These are phyloP conservation scores for Tetragonula carbonaria DNA, from an alignment of 2,888 invertebrate genomes.

Conservation along the genomic window DNA sequence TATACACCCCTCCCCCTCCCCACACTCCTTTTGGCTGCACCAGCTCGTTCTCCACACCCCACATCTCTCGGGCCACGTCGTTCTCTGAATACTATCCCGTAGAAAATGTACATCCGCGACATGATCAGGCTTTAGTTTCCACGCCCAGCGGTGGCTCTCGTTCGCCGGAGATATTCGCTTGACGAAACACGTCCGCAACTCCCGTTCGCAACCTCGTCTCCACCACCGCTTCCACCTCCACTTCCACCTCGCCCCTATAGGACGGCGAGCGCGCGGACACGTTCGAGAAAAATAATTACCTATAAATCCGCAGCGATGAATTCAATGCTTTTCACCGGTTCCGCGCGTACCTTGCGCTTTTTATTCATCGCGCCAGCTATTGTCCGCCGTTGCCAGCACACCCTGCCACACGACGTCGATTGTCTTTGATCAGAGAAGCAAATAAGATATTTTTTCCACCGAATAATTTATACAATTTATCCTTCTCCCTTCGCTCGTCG, in stretches of 20 bases:
- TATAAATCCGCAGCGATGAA: constrained; percentile 76
- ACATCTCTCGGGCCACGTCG: constrained; percentile 47
- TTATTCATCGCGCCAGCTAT: constrained; percentile 43
- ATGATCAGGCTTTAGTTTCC: constrained; percentile 73
- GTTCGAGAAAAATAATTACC: constrained; percentile 79
- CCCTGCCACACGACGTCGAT: constrained; percentile 35
- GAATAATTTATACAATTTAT: neutral
- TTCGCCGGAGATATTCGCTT: constrained; percentile 66
- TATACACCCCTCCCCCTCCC: constrained; percentile 50
- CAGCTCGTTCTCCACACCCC: constrained; percentile 45
- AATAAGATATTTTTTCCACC: constrained; percentile 30
- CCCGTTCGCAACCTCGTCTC: constrained; percentile 32
- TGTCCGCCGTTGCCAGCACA: constrained; percentile 45
- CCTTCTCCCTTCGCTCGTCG: neutral
- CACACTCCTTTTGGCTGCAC: constrained; percentile 45
- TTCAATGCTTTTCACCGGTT: constrained; percentile 53
- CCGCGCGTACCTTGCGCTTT: constrained; percentile 25
- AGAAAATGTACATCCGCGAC: constrained; percentile 72
- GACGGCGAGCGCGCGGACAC: constrained; percentile 33
- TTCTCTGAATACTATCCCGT: constrained; percentile 68
- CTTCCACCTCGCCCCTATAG: constrained; percentile 8
- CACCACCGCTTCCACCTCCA: constrained; percentile 34
- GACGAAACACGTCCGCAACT: constrained; percentile 58
- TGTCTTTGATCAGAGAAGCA: constrained; percentile 59
- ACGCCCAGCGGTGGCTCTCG: constrained; percentile 67